Base-by-base conservation (phyloP, 2,797 vertebrate genomes). In the Lagorchestes hirsutus region DNA sequence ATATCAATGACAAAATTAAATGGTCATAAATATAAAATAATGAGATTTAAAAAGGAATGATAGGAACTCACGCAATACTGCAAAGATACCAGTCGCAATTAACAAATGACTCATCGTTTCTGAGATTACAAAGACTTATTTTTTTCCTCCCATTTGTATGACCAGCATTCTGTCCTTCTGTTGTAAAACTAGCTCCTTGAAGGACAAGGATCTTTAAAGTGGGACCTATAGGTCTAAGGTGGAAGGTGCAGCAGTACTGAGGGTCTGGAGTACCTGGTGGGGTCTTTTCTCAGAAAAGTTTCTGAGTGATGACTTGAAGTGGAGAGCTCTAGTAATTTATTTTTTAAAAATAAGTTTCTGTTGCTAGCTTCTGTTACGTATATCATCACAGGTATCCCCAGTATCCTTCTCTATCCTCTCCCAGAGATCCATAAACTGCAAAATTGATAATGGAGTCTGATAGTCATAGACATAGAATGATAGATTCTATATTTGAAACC, bases 191-290 rank as follows among this genome's bases (percentile, higher is more conserved):
- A 82, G 27, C 74, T 46, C 22, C 12, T 46, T 82, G 40, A 82
- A 82, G 50, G 58, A 96, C 5, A 0, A 54, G 90, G 91, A 62
- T 97, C 55, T 10, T 55, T 92, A 62, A 28, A 90, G 40, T 93
- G 54, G 34, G 14, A 50, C 93, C 54, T 94, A 62, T 52, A 95
- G 93, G 34, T 57, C 55, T 57, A 92, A 82, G 28, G 9, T 31
- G 29, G 29, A 34, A 24, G 34, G 55, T 93, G 57, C 93, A 96
- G 54, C 13, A 56, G 54, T 93, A n/a, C 24, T 91, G 54, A 11
- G 91, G n/a, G 90, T 74, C 93, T 46, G 50, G 91, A 95, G 56
- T 93, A 54, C 11, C n/a, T 12, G 1, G 14, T 11, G 24, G 55
- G 34, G 91, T 14, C 40, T 82, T 74, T 74, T 82, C 18, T 31